Evolutionary conservation across 2,888 invertebrate species (phyloP).

Genomic region (Eupithecia centaureata): DNA sequence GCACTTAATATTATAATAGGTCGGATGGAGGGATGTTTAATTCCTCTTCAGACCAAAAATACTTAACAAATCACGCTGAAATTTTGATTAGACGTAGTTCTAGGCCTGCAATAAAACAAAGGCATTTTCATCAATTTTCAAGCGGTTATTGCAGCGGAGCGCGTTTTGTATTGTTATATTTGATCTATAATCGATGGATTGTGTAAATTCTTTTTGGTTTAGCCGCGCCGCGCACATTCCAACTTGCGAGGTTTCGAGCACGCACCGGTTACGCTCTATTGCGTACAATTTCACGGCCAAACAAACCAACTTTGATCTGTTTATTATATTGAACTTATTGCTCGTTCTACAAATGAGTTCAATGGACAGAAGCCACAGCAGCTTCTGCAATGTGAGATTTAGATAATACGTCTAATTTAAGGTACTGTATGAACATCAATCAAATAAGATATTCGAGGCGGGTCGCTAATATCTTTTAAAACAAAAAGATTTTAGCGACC

Average conservation of each 20-base stretch:
- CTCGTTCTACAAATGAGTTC: constrained; percentile 63
- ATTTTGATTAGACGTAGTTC: too few relatives aligned
- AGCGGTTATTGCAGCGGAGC: too few relatives aligned
- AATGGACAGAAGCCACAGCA: constrained; percentile 57
- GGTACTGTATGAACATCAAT: background rate
- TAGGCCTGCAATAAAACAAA: too few relatives aligned
- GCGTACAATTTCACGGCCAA: constrained; percentile 78
- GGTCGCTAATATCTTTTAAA: too few relatives aligned
- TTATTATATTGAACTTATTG: constrained; percentile 65
- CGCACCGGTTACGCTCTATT: constrained; percentile 70
- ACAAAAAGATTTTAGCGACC: too few relatives aligned
- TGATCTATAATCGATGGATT: background rate
- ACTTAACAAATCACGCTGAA: too few relatives aligned
- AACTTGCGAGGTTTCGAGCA: constrained; percentile 36
- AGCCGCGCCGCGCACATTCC: background rate
- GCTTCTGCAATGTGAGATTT: constrained; percentile 11
- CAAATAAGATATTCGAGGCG: background rate
- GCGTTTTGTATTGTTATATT: background rate
- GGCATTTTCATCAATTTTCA: too few relatives aligned
- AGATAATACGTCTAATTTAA: background rate
- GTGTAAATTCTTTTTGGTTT: background rate
- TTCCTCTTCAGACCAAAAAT: too few relatives aligned
- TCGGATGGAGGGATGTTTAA: too few relatives aligned
- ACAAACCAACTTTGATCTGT: constrained; percentile 72
- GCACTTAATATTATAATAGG: too few relatives aligned